Evolutionary conservation across 1,140 invertebrate species (phyloP), one percentile per base, ranked within the genome.

Genomic region (Drosophila novamexicana): DNA sequence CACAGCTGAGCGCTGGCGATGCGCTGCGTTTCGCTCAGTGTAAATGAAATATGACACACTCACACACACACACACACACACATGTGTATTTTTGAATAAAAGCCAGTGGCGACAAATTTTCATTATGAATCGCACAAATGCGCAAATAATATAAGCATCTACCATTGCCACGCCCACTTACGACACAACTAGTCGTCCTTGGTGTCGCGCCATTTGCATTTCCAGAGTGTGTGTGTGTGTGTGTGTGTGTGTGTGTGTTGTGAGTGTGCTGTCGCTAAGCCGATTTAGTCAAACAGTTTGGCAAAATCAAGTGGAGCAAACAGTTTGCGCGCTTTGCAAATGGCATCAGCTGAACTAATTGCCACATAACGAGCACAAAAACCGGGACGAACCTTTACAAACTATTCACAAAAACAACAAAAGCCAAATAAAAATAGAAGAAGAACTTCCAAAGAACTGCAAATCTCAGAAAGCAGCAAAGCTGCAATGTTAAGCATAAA

Each of bases 91-190:
- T 73, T 57, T 52, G 52, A 14, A 22, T 29, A 68, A 71, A 53
- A 34, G 74, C 74, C 50, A 52, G 7, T 52, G 77, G 83, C 71
- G 64, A 76, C 40, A 76, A 79, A 88, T 82, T 77, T 81, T 77
- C 68, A 67, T 83, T 73, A 66, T 76, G 79, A 81, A 74, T 84
- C 78, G 65, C 69, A 74, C 62, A 85, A 85, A 82, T 79, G 82
- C 76, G 82, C 82, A 86, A 86, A 86, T 86, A 86, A 69, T 76
- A 76, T 72, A 79, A 82, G 68, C 76, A 67, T 42, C 59, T 36
- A 52, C 66, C 69, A 65, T 58, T 59, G 59, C 50, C 32, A 62
- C 58, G 36, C 52, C 32, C 52, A 53, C 44, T 37, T 22, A 12
- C 32, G 29, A 52, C 36, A 72, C 39, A 8, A 59, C 40, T 54